Evolutionary conservation across 2,113 vertebrate genomes (phyloP).

Genomic region (Cinclus cinclus): DNA sequence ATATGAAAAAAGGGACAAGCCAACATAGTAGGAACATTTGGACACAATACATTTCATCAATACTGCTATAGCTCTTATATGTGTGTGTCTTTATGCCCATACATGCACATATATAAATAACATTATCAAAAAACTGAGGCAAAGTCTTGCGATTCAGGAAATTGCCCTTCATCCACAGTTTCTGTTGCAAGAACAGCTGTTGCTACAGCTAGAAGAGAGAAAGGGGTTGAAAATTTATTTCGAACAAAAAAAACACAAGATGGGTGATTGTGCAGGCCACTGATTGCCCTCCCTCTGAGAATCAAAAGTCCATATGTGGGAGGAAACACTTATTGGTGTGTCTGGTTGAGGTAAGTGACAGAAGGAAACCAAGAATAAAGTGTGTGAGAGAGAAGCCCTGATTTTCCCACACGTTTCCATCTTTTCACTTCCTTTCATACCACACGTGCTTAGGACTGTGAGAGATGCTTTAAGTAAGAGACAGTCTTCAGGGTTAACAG

Average conservation of each 20-base stretch:
- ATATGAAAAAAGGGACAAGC: neutral
- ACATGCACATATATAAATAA: neutral
- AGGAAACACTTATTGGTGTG: neutral
- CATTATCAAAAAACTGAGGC: slow-evolving; percentile 7
- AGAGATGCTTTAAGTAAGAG: neutral
- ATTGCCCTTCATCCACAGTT: neutral
- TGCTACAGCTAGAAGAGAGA: slow-evolving; percentile 50
- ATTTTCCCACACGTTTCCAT: neutral
- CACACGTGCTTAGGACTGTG: neutral
- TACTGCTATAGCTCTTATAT: neutral
- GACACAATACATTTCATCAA: neutral
- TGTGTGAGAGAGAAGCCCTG: neutral
- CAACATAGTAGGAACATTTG: neutral
- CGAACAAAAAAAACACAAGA: slow-evolving; percentile 36
- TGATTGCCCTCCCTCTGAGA: slow-evolving; percentile 44
- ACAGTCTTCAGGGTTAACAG: neutral
- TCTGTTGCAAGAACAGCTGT: slow-evolving; percentile 33
- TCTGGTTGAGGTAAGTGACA: slow-evolving; percentile 60
- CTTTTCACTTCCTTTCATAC: neutral
- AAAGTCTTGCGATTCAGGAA: slow-evolving; percentile 19
- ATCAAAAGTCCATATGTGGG: slow-evolving; percentile 12
- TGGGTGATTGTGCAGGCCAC: neutral
- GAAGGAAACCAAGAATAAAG: slow-evolving; percentile 43
- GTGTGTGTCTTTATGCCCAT: neutral
- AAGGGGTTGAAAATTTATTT: slow-evolving; percentile 55